Evolutionary conservation across 2,113 vertebrate species (phyloP).

Genomic region (Holacanthus passer): DNA sequence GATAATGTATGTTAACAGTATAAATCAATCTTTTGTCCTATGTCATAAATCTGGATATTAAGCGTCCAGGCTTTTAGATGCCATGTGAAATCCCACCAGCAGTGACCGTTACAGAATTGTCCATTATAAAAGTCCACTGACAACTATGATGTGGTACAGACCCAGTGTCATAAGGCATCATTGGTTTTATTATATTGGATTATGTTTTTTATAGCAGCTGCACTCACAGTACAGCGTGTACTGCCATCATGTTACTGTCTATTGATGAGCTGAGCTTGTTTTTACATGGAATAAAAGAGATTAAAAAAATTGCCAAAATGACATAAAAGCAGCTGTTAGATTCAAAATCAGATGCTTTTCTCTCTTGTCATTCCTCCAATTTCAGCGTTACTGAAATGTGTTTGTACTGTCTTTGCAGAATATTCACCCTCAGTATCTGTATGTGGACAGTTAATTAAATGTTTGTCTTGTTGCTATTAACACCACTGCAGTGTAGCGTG

Average conservation of each 20-base stretch:
- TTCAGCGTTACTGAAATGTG: not conserved
- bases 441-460: not conserved
- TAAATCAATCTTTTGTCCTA: not conserved
- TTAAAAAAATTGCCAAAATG: not conserved
- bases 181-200: too few relatives aligned
- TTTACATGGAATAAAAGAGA: slow-evolving; percentile 1
- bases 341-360: not conserved
- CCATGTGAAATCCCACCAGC: not conserved
- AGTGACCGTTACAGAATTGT: not conserved
- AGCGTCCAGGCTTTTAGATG: not conserved
- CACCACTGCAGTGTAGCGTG: not conserved
- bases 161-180: not conserved
- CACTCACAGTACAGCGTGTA: too few relatives aligned
- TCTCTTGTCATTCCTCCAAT: not conserved
- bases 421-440: not conserved
- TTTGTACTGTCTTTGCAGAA: slow-evolving; percentile 39
- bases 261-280: not conserved
- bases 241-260: not conserved
- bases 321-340: not conserved
- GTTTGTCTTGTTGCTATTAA: slow-evolving; percentile 1
- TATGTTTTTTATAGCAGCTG: too few relatives aligned
- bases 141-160: not conserved
- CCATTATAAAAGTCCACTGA: not conserved
- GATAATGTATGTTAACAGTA: not conserved
- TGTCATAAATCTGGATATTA: not conserved